Evolutionary conservation across 2,888 invertebrate genomes (phyloP).

Genomic region (Drosophila neutralis): DNA sequence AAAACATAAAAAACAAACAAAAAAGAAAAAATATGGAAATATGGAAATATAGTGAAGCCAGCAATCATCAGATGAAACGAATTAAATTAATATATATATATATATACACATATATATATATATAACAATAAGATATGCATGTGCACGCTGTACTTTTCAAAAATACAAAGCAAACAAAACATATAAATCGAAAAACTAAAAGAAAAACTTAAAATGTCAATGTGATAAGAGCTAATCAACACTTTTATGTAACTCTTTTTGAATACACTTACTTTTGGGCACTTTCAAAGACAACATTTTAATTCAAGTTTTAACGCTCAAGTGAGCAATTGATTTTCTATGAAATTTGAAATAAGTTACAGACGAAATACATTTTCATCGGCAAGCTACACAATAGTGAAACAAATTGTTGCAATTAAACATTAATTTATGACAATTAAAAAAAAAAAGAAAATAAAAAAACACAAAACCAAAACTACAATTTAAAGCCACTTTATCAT

Average conservation of each 20-base stretch:
- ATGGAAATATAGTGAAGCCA: constrained; percentile 41
- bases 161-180: constrained; percentile 58
- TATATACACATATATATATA: constrained; percentile 13
- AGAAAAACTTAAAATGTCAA: constrained; percentile 65
- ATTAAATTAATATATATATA: constrained; percentile 46
- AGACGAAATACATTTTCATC: constrained; percentile 49
- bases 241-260: constrained; percentile 70
- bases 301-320: constrained; percentile 51
- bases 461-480: constrained; percentile 29
- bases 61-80: constrained; percentile 44
- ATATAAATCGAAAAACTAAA: constrained; percentile 23
- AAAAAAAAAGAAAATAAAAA: constrained; percentile 50
- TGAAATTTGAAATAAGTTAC: constrained; percentile 65
- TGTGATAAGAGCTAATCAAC: constrained; percentile 74
- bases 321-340: constrained; percentile 49
- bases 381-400: constrained; percentile 51
- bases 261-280: constrained; percentile 63
- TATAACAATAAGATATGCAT: constrained; percentile 67
- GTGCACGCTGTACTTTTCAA: constrained; percentile 78
- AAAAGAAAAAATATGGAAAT: constrained; percentile 10
- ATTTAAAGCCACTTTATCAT: constrained; percentile 24
- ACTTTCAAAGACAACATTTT: constrained; percentile 59
- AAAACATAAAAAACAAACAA: constrained; percentile 12
- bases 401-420: constrained; percentile 66
- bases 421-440: constrained; percentile 60